Evolutionary conservation across 2,797 vertebrate genomes (phyloP).

Genomic region (Odontamblyopus rebecca): DNA sequence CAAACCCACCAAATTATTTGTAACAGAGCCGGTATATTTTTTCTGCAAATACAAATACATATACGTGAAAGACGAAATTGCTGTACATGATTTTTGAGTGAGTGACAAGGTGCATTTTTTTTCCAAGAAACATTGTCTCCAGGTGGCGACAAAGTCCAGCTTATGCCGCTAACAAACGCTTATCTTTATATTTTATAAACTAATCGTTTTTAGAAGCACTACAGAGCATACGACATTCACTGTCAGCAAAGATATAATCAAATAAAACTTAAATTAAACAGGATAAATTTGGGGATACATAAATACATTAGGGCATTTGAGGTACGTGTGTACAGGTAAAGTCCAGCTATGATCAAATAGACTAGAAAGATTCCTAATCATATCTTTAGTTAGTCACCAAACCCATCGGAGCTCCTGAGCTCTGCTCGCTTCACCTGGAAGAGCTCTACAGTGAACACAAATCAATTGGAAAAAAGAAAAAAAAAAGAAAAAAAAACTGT

Average conservation of each 20-base stretch:
- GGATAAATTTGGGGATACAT: slow-evolving; percentile 3
- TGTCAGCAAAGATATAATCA: slow-evolving; percentile 16
- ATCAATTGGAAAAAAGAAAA: slow-evolving; percentile 15
- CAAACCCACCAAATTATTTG: slow-evolving; percentile 73
- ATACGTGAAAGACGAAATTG: slow-evolving; percentile 85
- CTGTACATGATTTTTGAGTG: slow-evolving; percentile 84
- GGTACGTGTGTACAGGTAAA: slow-evolving; percentile 68
- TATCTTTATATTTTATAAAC: slow-evolving; percentile 77
- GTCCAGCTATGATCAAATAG: slow-evolving; percentile 61
- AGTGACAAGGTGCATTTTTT: slow-evolving; percentile 84
- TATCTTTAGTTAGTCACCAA: slow-evolving; percentile 77
- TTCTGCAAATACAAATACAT: slow-evolving; percentile 96
- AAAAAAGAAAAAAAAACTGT: slow-evolving; percentile 49
- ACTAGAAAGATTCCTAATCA: slow-evolving; percentile 44
- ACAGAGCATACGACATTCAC: slow-evolving; percentile 32
- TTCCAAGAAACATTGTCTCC: slow-evolving; percentile 86
- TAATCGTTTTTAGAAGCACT: slow-evolving; percentile 60
- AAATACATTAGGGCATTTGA: slow-evolving; percentile 58
- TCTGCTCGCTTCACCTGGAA: slow-evolving; percentile 25
- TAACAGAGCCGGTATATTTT: slow-evolving; percentile 93
- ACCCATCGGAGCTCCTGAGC: slow-evolving; percentile 10
- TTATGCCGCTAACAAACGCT: slow-evolving; percentile 89
- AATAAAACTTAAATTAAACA: slow-evolving; percentile 20
- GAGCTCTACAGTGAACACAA: slow-evolving; percentile 27
- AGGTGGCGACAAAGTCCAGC: slow-evolving; percentile 96